These are phyloP conservation scores for Apis florea DNA, from an alignment of 1,140 invertebrate genomes.

Conservation along the genomic window DNA sequence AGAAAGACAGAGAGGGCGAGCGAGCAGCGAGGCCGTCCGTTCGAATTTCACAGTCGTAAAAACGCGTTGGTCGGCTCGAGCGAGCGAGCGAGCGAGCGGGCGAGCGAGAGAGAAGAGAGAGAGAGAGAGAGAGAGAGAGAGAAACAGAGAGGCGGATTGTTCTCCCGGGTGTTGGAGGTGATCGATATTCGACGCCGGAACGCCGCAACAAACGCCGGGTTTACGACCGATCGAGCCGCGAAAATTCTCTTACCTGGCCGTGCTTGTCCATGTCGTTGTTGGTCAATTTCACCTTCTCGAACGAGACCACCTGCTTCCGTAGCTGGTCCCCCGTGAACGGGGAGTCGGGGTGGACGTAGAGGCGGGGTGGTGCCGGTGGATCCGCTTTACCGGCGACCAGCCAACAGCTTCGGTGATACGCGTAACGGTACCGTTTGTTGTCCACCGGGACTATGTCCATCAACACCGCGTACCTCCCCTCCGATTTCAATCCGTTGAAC, in stretches of 20 bases:
- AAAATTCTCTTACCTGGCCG: conserved; percentile 90
- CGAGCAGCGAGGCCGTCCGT: background rate
- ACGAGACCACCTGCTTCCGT: conserved; percentile 97
- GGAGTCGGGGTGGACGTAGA: conserved; percentile 98
- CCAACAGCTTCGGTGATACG: conserved; percentile 98
- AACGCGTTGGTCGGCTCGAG: background rate
- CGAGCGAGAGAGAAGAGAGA: too few relatives aligned
- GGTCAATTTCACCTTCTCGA: conserved; percentile 99
- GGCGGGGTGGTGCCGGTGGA: conserved; percentile 94
- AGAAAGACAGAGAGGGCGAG: too few relatives aligned
- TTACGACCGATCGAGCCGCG: conserved; percentile 13
- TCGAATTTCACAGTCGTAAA: conserved; percentile 29
- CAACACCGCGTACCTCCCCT: conserved; percentile 91
- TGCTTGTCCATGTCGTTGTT: conserved; percentile 99
- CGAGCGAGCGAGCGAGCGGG: too few relatives aligned
- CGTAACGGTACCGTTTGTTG: conserved; percentile 98
- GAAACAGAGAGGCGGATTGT: conserved; percentile 1
- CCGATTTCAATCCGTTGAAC: conserved; percentile 90
- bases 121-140: too few relatives aligned
- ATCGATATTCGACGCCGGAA: conserved; percentile 38
- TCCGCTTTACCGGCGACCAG: conserved; percentile 98
- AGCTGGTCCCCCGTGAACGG: conserved; percentile 98
- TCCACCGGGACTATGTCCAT: conserved; percentile 98
- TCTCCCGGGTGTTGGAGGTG: background rate
- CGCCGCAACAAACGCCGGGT: background rate